Conservation (phyloP, 2,888 invertebrate genomes). For the Eilema griseolum region DNA sequence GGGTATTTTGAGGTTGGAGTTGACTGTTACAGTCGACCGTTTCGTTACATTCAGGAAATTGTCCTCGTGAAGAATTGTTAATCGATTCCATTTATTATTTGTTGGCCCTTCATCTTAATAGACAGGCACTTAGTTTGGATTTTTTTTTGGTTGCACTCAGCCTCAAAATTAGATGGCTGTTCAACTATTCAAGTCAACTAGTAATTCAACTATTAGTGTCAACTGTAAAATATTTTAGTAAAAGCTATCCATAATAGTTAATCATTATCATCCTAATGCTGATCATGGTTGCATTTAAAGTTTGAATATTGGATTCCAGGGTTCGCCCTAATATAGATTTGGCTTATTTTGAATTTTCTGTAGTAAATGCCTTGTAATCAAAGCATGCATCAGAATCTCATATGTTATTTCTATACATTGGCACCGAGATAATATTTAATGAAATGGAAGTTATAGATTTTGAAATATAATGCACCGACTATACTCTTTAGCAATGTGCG, state of each 20-base stretch:
- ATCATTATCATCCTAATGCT: no score
- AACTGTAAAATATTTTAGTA: background rate
- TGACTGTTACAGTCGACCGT: slow-evolving; percentile 1
- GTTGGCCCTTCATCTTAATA: background rate
- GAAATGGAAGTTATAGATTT: no score
- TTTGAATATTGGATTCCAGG: no score
- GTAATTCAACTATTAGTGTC: background rate
- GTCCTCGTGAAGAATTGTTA: slow-evolving; percentile 11
- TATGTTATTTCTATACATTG: no score
- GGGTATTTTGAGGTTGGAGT: slow-evolving; percentile 6
- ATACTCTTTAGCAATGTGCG: no score
- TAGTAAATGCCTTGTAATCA: no score
- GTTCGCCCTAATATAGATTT: no score
- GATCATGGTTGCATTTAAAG: no score
- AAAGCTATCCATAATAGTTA: background rate
- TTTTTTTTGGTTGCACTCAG: background rate
- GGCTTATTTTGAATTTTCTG: no score
- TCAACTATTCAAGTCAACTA: background rate
- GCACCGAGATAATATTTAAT: no score
- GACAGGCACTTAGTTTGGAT: background rate
- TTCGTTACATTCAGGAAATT: slow-evolving; percentile 2
- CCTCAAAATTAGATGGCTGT: background rate
- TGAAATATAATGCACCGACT: no score
- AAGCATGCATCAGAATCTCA: no score
- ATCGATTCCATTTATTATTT: slow-evolving; percentile 10